A percentile compares a stretch with the other conserved stretches of the same genome.
Evolutionary conservation across 2,113 vertebrate genomes (phyloP).

Genomic region (Micronycteris hirsuta): DNA sequence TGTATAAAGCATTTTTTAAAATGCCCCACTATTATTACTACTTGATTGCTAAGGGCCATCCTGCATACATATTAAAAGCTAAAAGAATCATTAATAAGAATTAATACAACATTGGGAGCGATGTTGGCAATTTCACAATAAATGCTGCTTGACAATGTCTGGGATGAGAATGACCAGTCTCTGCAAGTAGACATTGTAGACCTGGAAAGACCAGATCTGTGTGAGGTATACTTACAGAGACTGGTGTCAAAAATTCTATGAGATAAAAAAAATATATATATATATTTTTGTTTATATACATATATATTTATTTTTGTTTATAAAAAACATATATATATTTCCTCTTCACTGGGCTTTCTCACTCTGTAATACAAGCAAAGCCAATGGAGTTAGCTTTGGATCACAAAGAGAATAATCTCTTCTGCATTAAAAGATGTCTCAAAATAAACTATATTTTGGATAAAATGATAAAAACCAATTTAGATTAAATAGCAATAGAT

Average conservation of each 20-base stretch:
- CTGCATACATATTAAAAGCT: neutral
- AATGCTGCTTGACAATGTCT: neutral
- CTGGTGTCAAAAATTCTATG: neutral
- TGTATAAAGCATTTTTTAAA: neutral
- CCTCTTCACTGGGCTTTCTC: neutral
- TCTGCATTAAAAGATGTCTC: neutral
- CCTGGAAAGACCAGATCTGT: neutral
- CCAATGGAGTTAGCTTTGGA: neutral
- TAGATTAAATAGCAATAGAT: neutral
- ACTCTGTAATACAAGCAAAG: neutral
- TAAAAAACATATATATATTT: too few relatives aligned
- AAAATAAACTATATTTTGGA: neutral
- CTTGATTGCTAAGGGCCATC: neutral
- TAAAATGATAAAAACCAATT: slow-evolving; percentile 5
- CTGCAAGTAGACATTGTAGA: neutral
- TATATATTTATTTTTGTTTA: too few relatives aligned
- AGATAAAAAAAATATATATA: neutral
- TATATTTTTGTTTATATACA: too few relatives aligned
- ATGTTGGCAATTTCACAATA: neutral
- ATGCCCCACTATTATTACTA: neutral
- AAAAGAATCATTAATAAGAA: neutral
- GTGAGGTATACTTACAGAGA: neutral
- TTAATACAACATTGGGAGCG: neutral
- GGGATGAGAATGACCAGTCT: neutral
- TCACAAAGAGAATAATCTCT: neutral